Base-by-base conservation (phyloP, 2,113 vertebrate genomes). In the Pristiophorus japonicus region DNA sequence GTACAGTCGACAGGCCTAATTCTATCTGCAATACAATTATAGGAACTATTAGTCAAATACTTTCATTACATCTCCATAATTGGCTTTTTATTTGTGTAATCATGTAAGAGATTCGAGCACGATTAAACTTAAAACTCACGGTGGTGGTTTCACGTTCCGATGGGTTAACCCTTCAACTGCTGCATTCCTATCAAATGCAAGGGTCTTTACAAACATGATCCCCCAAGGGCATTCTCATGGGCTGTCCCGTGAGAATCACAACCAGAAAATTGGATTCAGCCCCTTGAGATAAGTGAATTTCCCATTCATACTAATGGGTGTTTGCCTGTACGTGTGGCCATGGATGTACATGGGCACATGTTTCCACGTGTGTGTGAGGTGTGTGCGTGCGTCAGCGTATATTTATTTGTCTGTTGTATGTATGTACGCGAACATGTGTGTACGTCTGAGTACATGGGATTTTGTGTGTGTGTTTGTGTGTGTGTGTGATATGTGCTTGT, bases 1-100 rank as follows among this genome's bases (percentile, higher is more conserved):
- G n/a, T 65, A 22, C 59, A 63, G 55, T 38, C 34, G 18, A 22
- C 66, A 70, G 45, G 93, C 24, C 45, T 70, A 94, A 70, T 94
- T 70, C 65, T 70, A 70, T 70, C 93, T 62, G 93, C 42, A 94
- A 47, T 51, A 47, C 93, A 94, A 94, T 70, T 94, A 70, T 51
- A 70, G 27, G 45, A 70, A 94, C 65, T 70, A 94, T 70, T 70
- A 51, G 93, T 51, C 93, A 94, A 94, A 94, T 73, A 94, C 65
- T 70, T 73, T 94, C 93, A 94, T 94, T 70, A 70, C 38, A 30
- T 51, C 65, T 24, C 66, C 93, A 70, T 70, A 59, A 94, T 94
- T 94, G 93, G 65, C 93, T 94, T 94, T 94, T 51, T 94, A 94
- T 94, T 94, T 94, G 93, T 73, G 65, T 70, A 70, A 94, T 94